Percentiles rank a stretch among this genome's conserved stretches.
phyloP scores from a whole-genome alignment of 2,888 invertebrate species.

The Maniola hyperantus region DNA sequence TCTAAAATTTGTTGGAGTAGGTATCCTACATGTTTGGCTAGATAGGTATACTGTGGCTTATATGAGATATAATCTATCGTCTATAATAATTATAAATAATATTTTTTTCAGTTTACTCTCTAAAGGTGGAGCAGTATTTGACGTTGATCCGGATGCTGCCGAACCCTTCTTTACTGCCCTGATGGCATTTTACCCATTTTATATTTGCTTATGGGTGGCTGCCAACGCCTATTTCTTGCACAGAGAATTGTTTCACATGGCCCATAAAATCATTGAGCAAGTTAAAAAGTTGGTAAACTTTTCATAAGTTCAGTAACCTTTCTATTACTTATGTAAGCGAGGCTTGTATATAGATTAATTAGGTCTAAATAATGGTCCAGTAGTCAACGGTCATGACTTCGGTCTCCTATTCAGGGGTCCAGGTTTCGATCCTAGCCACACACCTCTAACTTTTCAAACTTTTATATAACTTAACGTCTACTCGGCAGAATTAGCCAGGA shows the following conservation, averaged over 20 bases:
- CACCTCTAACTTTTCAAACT: no score
- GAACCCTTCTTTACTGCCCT: slow-evolving; percentile 67
- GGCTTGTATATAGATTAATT: not conserved
- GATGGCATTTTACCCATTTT: slow-evolving; percentile 58
- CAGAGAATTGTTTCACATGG: slow-evolving; percentile 57
- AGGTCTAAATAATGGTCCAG: no score
- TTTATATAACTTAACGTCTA: no score
- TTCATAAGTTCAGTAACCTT: not conserved
- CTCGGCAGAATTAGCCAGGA: no score
- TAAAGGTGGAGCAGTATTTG: slow-evolving; percentile 62
- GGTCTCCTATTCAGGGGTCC: no score
- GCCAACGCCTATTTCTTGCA: slow-evolving; percentile 60
- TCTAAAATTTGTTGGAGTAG: no score
- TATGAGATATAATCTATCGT: not conserved
- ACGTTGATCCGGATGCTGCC: slow-evolving; percentile 57
- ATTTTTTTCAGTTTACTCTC: slow-evolving; percentile 58
- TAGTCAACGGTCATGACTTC: no score
- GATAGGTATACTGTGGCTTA: no score
- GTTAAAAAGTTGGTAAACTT: slow-evolving; percentile 50
- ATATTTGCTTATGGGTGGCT: slow-evolving; percentile 56
- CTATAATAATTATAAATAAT: not conserved
- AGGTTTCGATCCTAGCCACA: no score
- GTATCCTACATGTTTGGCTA: no score
- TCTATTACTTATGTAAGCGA: not conserved
- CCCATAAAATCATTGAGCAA: slow-evolving; percentile 54